Conservation (phyloP, 2,113 vertebrate species). For the Campylomormyrus tamandua region DNA sequence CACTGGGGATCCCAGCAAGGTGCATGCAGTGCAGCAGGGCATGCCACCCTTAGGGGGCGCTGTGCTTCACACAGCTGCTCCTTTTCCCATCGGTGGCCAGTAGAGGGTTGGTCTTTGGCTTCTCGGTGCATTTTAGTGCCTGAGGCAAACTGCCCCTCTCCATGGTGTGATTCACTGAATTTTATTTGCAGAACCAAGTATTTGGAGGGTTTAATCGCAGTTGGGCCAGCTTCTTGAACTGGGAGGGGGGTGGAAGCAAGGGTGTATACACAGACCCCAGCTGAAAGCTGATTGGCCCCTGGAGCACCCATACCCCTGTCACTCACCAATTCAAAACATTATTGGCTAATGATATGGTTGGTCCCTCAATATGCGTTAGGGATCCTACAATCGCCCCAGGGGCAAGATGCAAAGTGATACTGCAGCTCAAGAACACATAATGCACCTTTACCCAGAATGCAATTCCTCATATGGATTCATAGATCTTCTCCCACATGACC, state of each 20-base stretch:
- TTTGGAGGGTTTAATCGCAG: not conserved
- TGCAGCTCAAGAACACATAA: not conserved
- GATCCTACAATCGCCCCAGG: not conserved
- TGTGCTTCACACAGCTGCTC: not conserved
- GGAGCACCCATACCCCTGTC: not conserved
- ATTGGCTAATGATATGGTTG: not conserved
- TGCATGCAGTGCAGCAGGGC: not conserved
- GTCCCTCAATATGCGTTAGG: not conserved
- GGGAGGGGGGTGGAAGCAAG: not conserved
- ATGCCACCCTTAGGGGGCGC: not conserved
- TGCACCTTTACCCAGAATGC: not conserved
- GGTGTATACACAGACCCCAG: not conserved
- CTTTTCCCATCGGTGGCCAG: not conserved
- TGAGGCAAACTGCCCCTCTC: not conserved
- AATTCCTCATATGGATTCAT: conserved; percentile 13
- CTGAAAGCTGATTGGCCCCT: not conserved
- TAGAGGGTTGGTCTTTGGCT: not conserved
- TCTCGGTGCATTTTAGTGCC: not conserved
- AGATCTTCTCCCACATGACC: conserved; percentile 26
- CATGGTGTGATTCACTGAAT: not conserved
- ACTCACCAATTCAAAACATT: not conserved
- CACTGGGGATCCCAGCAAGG: not conserved
- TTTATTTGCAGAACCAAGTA: not conserved
- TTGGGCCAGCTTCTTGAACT: not conserved
- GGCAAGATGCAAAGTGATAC: not conserved